These are phyloP conservation scores for Nomada fabriciana DNA, from an alignment of 2,888 invertebrate species.

Conservation along the genomic window DNA sequence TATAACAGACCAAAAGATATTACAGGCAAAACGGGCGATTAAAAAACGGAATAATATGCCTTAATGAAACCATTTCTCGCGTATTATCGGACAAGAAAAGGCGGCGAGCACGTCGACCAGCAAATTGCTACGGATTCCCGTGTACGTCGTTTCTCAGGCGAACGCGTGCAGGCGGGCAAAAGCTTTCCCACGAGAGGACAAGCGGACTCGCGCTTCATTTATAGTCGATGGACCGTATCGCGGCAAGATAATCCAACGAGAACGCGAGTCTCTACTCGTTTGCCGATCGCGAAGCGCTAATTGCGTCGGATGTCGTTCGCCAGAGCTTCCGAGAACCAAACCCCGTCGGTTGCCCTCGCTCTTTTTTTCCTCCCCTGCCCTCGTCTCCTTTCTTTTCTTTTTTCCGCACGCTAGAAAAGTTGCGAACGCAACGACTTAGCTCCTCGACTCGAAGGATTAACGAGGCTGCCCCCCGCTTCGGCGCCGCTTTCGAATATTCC, in stretches of 20 bases:
- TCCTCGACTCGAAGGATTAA: constrained; percentile 59
- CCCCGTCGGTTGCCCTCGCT: background rate
- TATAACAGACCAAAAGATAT: background rate
- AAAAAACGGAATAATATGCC: background rate
- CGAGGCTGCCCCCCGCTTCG: constrained; percentile 52
- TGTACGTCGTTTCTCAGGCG: constrained; percentile 14
- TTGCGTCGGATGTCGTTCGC: constrained; percentile 49
- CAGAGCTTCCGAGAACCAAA: constrained; percentile 30
- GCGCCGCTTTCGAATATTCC: constrained; percentile 55
- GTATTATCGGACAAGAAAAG: constrained; percentile 5
- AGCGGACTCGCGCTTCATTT: constrained; percentile 43
- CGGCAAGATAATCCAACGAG: constrained; percentile 55
- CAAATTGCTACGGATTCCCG: constrained; percentile 28
- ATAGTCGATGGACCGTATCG: constrained; percentile 55
- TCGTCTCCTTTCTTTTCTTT: background rate
- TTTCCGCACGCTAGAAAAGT: constrained; percentile 19
- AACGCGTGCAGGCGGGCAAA: background rate
- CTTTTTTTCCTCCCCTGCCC: too few species aligned
- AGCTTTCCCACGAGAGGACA: constrained; percentile 57
- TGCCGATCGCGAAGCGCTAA: constrained; percentile 62
- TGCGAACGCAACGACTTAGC: constrained; percentile 55
- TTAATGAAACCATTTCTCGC: constrained; percentile 10
- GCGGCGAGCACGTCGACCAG: background rate
- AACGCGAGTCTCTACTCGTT: constrained; percentile 48
- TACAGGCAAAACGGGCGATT: background rate